Base-by-base conservation (phyloP, 2,888 invertebrate genomes). In the Ctena decussata region DNA sequence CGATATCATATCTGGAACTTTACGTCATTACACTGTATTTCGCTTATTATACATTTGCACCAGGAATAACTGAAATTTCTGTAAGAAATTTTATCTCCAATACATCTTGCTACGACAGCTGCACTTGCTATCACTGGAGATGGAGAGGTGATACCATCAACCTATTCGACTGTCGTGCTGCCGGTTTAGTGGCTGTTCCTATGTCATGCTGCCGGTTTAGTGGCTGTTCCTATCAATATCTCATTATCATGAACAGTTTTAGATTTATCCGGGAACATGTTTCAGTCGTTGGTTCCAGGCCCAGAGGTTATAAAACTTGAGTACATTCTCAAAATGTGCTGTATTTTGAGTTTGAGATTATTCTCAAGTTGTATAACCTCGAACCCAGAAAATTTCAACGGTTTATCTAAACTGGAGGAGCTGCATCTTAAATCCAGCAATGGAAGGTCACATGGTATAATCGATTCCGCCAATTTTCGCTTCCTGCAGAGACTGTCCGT, bases 381-480 rank as follows among this genome's bases (percentile, higher is more conserved):
- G 11, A 0, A 73, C 1, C 21, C n/a, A 6, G 2, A 39, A 0
- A 30, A n/a, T 21, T 41, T 73, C 24, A 15, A 32, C 21, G 27
- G 0, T 27, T 41, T 44, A 5, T 41, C 44, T n/a, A 11, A 53
- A 8, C 32, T 41, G 27, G 44, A 44, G 27, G 24, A 39, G 27
- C 30, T 44, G 2, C 15, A 24, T 24, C 15, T 73, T 15, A 73
- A 73, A n/a, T 32, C 41, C 2, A 73, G 18, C 12, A n/a, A 81
- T 15, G n/a, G n/a, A 77, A 82, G 53, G 30, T 49, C 2, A 30
- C n/a, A 12, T 53, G 82, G 8, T 49, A 77, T n/a, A n/a, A n/a
- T n/a, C n/a, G n/a, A n/a, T n/a, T n/a, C n/a, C n/a, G n/a, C n/a
- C n/a, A n/a, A n/a, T n/a, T n/a, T n/a, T n/a, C n/a, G n/a, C n/a